Base-by-base conservation (phyloP, 2,888 invertebrate species). In the Eupithecia subumbrata region DNA sequence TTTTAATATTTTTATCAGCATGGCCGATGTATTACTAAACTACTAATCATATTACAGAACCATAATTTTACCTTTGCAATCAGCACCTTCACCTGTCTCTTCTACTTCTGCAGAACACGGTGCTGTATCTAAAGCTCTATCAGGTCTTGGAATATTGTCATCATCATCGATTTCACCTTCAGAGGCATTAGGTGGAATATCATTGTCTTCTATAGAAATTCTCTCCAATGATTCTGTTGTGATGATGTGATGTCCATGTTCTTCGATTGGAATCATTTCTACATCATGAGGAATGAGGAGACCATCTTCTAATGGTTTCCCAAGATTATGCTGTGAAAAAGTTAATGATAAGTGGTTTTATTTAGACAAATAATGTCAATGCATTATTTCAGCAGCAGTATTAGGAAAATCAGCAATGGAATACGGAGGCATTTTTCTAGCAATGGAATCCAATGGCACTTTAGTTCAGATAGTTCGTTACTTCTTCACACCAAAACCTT, bases 251-350 rank as follows among this genome's bases (percentile, higher is more conserved):
- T 60, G 60, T 5, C 37, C 40, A n/a, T 37, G n/a, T 12, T 67
- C n/a, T 40, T 67, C 66, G 9, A n/a, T 8, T 67, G 66, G 66
- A 4, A 67, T 37, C n/a, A 67, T 37, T 67, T 67, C 66, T 34
- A 67, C 66, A 37, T 67, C 66, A 5, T 67, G 37, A 11, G 66
- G 66, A 5, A 67, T 67, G 5, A 40, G 1, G 12, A n/a, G 40
- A 37, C 69, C 69, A 34, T 71, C 12, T 56, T 74, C 64, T 40
- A 43, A 25, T 9, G 52, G 25, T 34, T 69, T 69, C 1, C 56
- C 66, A 45, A 60, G 60, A 30, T 43, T 74, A 2, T 48, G 5
- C 76, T 76, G 69, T 25, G 48, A 12, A 22, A 56, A 22, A 14
- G 4, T 11, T 8, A 60, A 56, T 22, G 3, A n/a, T n/a, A n/a